phyloP scores from a whole-genome alignment of 2,888 invertebrate genomes.

The Cacoxenus indagator region DNA sequence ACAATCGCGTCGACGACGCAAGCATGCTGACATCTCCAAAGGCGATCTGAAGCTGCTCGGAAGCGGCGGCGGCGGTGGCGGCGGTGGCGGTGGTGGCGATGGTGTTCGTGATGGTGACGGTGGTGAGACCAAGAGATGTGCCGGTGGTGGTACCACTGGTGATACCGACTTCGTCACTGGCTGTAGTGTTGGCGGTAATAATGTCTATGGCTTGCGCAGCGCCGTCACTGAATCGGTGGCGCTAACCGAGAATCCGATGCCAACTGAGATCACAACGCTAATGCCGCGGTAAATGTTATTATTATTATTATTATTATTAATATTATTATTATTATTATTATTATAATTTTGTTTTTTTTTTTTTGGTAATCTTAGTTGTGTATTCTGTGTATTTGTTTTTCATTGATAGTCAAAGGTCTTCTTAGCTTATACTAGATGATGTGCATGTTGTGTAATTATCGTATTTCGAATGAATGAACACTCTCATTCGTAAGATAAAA shows the following conservation, averaged over 20 bases:
- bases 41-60: slow-evolving; percentile 65
- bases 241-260: slow-evolving; percentile 67
- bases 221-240: slow-evolving; percentile 65
- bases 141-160: slow-evolving; percentile 28
- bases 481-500: too few species aligned
- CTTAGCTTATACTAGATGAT: too few species aligned
- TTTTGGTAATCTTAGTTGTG: not conserved
- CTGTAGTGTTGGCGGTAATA: slow-evolving; percentile 42
- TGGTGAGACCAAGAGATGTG: slow-evolving; percentile 17
- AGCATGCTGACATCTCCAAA: slow-evolving; percentile 60
- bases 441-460: too few species aligned
- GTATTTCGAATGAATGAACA: too few species aligned
- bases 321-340: not conserved
- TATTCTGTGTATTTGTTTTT: too few species aligned
- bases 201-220: slow-evolving; percentile 53
- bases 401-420: too few species aligned
- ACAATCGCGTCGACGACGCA: slow-evolving; percentile 63
- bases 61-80: slow-evolving; percentile 39
- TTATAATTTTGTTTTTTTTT: not conserved
- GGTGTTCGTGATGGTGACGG: slow-evolving; percentile 34
- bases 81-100: slow-evolving; percentile 28
- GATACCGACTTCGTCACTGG: slow-evolving; percentile 40
- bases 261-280: slow-evolving; percentile 66
- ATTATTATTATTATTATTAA: not conserved
- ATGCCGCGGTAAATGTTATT: slow-evolving; percentile 66